A percentile compares a stretch with the other conserved stretches of the same genome.
Evolutionary conservation across 2,797 vertebrate species (phyloP).

Genomic region (Spondyliosoma cantharus): DNA sequence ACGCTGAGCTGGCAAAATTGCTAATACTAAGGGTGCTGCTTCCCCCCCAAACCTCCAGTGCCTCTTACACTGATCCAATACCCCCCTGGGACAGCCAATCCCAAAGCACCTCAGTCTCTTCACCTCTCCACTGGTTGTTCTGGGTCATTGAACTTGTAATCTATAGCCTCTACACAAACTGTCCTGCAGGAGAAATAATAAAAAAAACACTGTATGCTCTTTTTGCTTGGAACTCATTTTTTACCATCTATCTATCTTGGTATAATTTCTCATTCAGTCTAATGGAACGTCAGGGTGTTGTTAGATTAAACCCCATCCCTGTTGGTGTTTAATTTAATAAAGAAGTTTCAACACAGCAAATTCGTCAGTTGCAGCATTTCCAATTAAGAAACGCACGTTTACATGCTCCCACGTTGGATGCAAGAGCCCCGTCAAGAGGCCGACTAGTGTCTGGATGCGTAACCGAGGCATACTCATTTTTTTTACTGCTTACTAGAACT

Average conservation of each 20-base stretch:
- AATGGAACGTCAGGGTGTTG: constrained; percentile 28
- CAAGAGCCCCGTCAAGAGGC: constrained; percentile 30
- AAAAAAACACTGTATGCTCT: constrained; percentile 25
- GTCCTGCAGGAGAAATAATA: constrained; percentile 21
- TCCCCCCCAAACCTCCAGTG: background rate
- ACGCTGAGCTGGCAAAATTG: constrained; percentile 49
- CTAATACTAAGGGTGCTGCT: constrained; percentile 8
- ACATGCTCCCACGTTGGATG: constrained; percentile 15
- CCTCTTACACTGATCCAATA: background rate
- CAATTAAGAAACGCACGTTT: constrained; percentile 43
- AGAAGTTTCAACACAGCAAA: constrained; percentile 34
- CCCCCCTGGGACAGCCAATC: constrained; percentile 16
- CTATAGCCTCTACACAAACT: constrained; percentile 19
- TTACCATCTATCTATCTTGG: constrained; percentile 15
- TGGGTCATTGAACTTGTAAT: constrained; percentile 45
- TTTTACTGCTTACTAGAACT: constrained; percentile 45
- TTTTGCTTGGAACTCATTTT: constrained; percentile 31
- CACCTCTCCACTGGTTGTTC: constrained; percentile 12
- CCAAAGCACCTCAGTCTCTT: constrained; percentile 2
- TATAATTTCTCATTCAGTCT: constrained; percentile 30
- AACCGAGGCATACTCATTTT: constrained; percentile 9
- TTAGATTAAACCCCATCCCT: constrained; percentile 32
- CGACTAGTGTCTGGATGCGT: constrained; percentile 20
- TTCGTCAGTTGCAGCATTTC: constrained; percentile 22
- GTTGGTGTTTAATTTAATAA: constrained; percentile 38